phyloP scores from a whole-genome alignment of 2,888 invertebrate genomes.

The Nephrocerus scutellatus region DNA sequence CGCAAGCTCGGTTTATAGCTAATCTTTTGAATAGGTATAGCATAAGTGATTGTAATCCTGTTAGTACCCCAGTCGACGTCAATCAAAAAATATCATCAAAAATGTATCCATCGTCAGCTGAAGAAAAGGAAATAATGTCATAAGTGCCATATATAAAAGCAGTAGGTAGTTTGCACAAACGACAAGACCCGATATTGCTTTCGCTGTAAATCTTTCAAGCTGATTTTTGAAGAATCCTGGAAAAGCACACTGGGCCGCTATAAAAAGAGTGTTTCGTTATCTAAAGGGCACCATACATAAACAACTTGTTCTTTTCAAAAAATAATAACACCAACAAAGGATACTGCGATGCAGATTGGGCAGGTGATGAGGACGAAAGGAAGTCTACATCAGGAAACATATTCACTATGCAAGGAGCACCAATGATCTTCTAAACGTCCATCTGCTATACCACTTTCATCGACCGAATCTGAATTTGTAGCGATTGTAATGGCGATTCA shows the following conservation, averaged over 20 bases:
- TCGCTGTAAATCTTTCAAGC: conserved; percentile 23
- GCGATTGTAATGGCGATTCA: conserved; percentile 6
- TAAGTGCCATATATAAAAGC: conserved; percentile 12
- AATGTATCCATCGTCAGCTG: conserved; percentile 12
- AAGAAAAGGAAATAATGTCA: conserved; percentile 10
- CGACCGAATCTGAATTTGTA: conserved; percentile 11
- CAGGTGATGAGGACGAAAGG: conserved; percentile 8
- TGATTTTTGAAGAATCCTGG: no score
- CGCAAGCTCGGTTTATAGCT: conserved; percentile 2
- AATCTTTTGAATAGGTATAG: conserved; percentile 11
- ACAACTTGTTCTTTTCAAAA: conserved; percentile 2
- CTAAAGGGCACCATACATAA: conserved; percentile 7
- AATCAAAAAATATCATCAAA: conserved; percentile 14
- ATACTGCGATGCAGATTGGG: conserved; percentile 21
- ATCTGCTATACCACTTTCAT: conserved; percentile 6
- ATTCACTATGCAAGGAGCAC: conserved; percentile 9
- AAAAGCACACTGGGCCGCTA: conserved; percentile 20
- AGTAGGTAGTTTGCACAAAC: conserved; percentile 12
- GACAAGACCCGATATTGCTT: conserved; percentile 20
- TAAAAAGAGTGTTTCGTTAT: conserved; percentile 17
- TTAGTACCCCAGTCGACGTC: conserved; percentile 12
- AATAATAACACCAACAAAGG: conserved; percentile 5
- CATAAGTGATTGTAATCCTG: conserved; percentile 16
- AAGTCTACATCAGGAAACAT: conserved; percentile 8
- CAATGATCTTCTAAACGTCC: conserved; percentile 10